Base-by-base conservation (phyloP, 2,888 invertebrate genomes). In the Thera britannica region DNA sequence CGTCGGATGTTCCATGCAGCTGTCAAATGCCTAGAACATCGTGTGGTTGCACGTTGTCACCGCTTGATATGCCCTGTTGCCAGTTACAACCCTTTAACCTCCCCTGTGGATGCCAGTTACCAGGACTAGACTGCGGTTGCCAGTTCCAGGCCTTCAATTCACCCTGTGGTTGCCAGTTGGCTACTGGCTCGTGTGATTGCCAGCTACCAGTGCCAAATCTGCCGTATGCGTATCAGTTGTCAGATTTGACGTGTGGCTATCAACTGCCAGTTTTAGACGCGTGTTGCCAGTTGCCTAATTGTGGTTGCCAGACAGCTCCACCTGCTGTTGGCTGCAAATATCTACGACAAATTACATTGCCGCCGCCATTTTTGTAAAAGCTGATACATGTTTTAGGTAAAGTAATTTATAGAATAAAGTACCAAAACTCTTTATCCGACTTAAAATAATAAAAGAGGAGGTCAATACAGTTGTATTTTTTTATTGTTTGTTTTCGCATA, bases 311-410 rank as follows among this genome's bases (percentile, higher is more conserved):
- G 65, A 56, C 51, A 36, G 2, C 11, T 7, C 65, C 65, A 48
- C 64, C 64, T 2, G 65, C 67, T 44, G 68, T 58, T 9, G 54
- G 80, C 48, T 67, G 67, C 0, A 83, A 86, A 68, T 87, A 85
- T 75, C 77, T 90, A 52, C 79, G 89, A 7, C 85, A 90, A 72
- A 79, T 88, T 0, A 81, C 83, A n/a, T 70, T 89, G 5, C 88
- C 82, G 38, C 90, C 90, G 0, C 90, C 90, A 0, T 90, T 82
- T 75, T 79, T 89, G 81, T 89, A 59, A 49, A 2, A 9, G 44
- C 9, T 9, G 9, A 9, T 46, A 9, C 9, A 46, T 46, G 8
- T 46, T 23, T 23, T 23, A 23, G 23, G 3, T 46, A 46, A 9
- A 2, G 44, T 46, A 9, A 46, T 46, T 46, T 46, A 46, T 46